phyloP scores from a whole-genome alignment of 2,888 invertebrate species.

The Lycophotia porphyrea region DNA sequence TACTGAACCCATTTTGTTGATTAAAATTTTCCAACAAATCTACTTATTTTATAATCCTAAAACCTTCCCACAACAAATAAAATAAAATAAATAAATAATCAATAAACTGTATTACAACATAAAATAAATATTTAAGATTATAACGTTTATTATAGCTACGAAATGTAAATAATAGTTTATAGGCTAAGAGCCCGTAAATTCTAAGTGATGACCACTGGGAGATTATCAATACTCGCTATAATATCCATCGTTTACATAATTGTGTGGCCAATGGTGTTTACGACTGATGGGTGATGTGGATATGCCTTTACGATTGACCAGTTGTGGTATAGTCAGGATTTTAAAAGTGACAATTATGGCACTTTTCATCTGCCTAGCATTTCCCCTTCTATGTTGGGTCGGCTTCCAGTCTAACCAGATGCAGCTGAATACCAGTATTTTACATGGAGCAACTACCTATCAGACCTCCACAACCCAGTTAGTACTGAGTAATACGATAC shows the following conservation, averaged over 20 bases:
- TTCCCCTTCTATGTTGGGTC: too few relatives aligned
- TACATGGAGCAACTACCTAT: too few relatives aligned
- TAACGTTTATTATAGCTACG: conserved; percentile 49
- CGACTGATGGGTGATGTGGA: neutral
- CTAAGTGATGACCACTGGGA: conserved; percentile 62
- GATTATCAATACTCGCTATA: conserved; percentile 48
- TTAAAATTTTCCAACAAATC: neutral
- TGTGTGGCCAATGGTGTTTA: conserved; percentile 46
- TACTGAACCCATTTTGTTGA: neutral
- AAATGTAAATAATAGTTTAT: conserved; percentile 65
- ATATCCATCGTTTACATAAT: conserved; percentile 61
- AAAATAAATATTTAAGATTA: conserved; percentile 48
- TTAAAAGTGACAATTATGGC: neutral
- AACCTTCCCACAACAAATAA: conserved; percentile 10
- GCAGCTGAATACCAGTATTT: too few relatives aligned
- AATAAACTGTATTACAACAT: conserved; percentile 37
- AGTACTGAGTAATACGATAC: too few relatives aligned
- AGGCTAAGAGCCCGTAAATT: conserved; percentile 61
- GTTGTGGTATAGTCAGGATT: conserved; percentile 1
- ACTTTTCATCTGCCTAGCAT: neutral
- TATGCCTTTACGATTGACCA: neutral
- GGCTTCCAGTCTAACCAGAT: too few relatives aligned
- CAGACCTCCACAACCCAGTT: too few relatives aligned
- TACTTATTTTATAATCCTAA: conserved; percentile 17
- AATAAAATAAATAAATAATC: conserved; percentile 39